A percentile compares a stretch with the other conserved stretches of the same genome.
phyloP scores from a whole-genome alignment of 2,888 invertebrate species.

The Platerodrilus igneus region DNA sequence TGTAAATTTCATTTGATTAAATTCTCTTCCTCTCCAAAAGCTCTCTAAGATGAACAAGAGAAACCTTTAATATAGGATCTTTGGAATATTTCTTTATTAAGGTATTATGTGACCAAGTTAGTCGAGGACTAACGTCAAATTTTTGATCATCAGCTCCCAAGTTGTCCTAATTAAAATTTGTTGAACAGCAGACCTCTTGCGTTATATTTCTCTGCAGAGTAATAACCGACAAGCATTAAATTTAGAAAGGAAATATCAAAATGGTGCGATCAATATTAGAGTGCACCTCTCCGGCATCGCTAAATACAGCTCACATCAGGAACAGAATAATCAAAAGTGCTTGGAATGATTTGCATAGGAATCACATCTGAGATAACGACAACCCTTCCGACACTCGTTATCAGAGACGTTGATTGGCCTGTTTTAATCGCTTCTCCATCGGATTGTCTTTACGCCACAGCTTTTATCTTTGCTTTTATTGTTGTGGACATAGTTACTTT shows the following conservation, averaged over 20 bases:
- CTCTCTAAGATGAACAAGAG: conserved; percentile 19
- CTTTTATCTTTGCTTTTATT: conserved; percentile 14
- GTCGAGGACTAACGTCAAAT: too few relatives aligned
- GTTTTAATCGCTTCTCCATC: conserved; percentile 26
- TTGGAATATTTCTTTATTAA: conserved; percentile 8
- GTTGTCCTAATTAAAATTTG: too few relatives aligned
- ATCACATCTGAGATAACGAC: conserved; percentile 38
- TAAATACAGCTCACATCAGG: conserved; percentile 25
- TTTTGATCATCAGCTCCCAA: too few relatives aligned
- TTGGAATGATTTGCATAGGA: conserved; percentile 37
- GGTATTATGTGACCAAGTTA: too few relatives aligned
- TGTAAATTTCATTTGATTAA: conserved; percentile 26
- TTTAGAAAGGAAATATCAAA: too few relatives aligned
- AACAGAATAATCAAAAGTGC: conserved; percentile 36
- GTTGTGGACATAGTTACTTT: conserved; percentile 17
- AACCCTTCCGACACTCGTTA: conserved; percentile 35
- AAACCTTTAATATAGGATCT: conserved; percentile 19
- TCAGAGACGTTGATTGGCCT: conserved; percentile 29
- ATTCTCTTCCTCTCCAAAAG: conserved; percentile 20
- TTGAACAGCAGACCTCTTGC: too few relatives aligned
- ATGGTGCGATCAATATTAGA: conserved; percentile 10
- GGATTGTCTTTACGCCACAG: conserved; percentile 19
- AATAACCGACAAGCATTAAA: too few relatives aligned
- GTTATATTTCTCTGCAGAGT: too few relatives aligned
- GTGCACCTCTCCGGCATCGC: conserved; percentile 14